Evolutionary conservation across 2,797 vertebrate genomes (phyloP).

Genomic region (Brachyrhaphis roseni): DNA sequence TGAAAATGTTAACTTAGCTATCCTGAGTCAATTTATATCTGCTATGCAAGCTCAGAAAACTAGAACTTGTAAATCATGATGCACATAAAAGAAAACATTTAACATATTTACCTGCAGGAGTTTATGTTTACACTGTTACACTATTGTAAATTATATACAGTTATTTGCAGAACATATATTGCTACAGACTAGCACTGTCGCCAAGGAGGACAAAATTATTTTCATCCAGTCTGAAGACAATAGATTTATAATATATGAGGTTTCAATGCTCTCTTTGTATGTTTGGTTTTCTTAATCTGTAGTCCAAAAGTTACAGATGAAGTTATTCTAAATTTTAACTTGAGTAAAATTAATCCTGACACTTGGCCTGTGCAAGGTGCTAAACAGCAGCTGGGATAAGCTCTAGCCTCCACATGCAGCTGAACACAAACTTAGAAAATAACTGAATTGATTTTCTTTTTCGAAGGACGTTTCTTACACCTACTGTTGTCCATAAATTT

Average conservation of each 20-base stretch:
- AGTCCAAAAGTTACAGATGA: not conserved
- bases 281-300: not conserved
- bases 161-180: not conserved
- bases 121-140: conserved; percentile 24
- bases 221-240: not conserved
- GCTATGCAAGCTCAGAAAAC: conserved; percentile 22
- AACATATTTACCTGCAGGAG: conserved; percentile 18
- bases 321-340: not conserved
- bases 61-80: conserved; percentile 38
- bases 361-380: not conserved
- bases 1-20: conserved; percentile 50
- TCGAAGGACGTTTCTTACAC: not conserved
- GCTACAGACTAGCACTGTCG: not conserved
- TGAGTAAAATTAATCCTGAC: not conserved
- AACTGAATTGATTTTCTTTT: not conserved
- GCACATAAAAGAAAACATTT: conserved; percentile 47
- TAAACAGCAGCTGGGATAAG: not conserved
- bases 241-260: not conserved
- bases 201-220: not conserved
- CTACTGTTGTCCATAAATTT: not conserved
- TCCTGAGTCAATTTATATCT: conserved; percentile 44
- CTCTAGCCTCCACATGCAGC: not conserved
- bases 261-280: not conserved
- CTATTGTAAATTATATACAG: not conserved
- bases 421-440: not conserved